A percentile compares a stretch with the other conserved stretches of the same genome.
Conservation (phyloP, 2,888 invertebrate genomes). For the Mimachlamys varia region DNA sequence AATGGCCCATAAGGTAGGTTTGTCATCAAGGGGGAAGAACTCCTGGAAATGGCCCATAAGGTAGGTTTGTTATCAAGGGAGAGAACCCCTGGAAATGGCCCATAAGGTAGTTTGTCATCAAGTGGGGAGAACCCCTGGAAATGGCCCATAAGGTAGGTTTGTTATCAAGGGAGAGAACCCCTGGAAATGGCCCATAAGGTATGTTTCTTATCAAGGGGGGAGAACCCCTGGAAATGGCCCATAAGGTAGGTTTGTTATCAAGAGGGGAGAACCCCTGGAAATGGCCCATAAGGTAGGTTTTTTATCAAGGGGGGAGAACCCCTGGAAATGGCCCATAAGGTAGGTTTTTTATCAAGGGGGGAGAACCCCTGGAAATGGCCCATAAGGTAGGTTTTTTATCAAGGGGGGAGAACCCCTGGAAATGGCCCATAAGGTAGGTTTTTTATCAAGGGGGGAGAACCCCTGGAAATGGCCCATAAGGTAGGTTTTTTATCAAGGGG, state of each 20-base stretch:
- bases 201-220: slow-evolving; percentile 98
- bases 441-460: slow-evolving; percentile 98
- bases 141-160: slow-evolving; percentile 96
- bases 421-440: slow-evolving; percentile 96
- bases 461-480: slow-evolving; percentile 98
- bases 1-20: slow-evolving; percentile 96
- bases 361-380: slow-evolving; percentile 97
- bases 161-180: slow-evolving; percentile 98
- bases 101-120: slow-evolving; percentile 97
- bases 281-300: slow-evolving; percentile 96
- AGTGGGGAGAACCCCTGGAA: slow-evolving; percentile 98
- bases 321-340: slow-evolving; percentile 97
- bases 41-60: slow-evolving; percentile 98
- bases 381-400: slow-evolving; percentile 95
- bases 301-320: slow-evolving; percentile 99
- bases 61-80: slow-evolving; percentile 84
- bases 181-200: slow-evolving; percentile 98
- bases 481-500: slow-evolving; percentile 95
- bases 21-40: slow-evolving; percentile 98
- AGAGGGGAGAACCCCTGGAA: slow-evolving; percentile 98
- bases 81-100: slow-evolving; percentile 96
- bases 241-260: slow-evolving; percentile 95
- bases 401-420: slow-evolving; percentile 99
- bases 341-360: slow-evolving; percentile 96
- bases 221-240: slow-evolving; percentile 97